Percentiles rank a stretch among this genome's conserved stretches.
These are phyloP conservation scores for Pygoscelis adeliae DNA, from an alignment of 2,113 vertebrate species.

Conservation along the genomic window DNA sequence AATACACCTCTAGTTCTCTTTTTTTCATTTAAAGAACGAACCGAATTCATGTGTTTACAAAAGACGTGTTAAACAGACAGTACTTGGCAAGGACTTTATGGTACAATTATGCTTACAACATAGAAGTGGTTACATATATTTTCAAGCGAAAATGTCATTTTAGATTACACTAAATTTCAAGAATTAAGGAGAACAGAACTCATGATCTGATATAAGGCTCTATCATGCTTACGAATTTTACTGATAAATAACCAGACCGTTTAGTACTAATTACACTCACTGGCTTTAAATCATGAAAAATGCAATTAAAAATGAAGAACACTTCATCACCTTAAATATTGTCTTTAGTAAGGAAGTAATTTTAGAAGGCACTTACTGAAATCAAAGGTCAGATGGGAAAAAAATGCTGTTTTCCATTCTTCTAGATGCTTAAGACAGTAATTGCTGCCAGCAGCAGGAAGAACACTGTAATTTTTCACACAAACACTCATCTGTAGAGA, in stretches of 20 bases:
- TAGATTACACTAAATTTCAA: background rate
- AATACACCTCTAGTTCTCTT: background rate
- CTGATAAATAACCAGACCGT: background rate
- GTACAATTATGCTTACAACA: background rate
- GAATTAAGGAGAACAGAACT: background rate
- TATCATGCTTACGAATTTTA: background rate
- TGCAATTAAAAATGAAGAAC: background rate
- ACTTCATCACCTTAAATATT: background rate
- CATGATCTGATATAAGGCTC: background rate
- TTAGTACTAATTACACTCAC: background rate
- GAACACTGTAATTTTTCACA: background rate
- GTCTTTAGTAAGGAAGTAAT: background rate
- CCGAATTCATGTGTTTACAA: background rate
- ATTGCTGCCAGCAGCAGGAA: slow-evolving; percentile 11
- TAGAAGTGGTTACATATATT: background rate
- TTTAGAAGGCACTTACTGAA: slow-evolving; percentile 9
- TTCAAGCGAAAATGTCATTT: background rate
- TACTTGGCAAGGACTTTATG: background rate
- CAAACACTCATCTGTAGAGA: background rate
- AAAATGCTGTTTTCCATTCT: background rate
- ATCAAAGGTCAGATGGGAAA: background rate
- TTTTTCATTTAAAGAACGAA: background rate
- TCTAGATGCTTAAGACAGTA: background rate
- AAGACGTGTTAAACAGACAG: background rate
- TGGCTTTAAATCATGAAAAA: background rate